phyloP scores from a whole-genome alignment of 2,888 invertebrate species.

The Leistus spinibarbis region DNA sequence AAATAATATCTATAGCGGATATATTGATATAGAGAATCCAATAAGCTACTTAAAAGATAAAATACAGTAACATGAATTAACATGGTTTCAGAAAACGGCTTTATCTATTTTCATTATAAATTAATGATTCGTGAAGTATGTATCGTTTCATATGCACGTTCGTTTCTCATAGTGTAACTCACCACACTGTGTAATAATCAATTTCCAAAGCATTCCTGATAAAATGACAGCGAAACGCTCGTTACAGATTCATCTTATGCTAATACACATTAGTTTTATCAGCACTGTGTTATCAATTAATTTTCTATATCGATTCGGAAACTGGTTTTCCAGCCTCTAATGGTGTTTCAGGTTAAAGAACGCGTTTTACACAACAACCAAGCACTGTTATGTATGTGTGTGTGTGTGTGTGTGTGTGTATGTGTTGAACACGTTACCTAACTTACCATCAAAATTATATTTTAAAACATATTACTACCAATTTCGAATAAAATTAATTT shows the following conservation, averaged over 20 bases:
- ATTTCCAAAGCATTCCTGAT: constrained; percentile 20
- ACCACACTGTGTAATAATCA: constrained; percentile 6
- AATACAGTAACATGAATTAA: constrained; percentile 7
- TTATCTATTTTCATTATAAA: constrained; percentile 10
- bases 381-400: too few relatives aligned
- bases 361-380: background rate
- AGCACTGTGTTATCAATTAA: constrained; percentile 26
- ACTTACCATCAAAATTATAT: background rate
- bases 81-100: constrained; percentile 1
- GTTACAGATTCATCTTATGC: constrained; percentile 22
- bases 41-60: constrained; percentile 6
- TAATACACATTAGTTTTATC: constrained; percentile 33
- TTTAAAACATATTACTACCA: background rate
- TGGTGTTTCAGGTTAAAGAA: background rate
- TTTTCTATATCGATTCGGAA: constrained; percentile 20
- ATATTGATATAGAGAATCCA: too few relatives aligned
- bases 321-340: constrained; percentile 17
- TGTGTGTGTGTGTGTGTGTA: background rate
- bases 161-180: background rate
- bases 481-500: too few relatives aligned
- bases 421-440: background rate
- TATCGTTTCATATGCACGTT: background rate
- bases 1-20: too few relatives aligned
- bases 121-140: constrained; percentile 21
- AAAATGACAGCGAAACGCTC: constrained; percentile 26